Base-by-base conservation (phyloP, 2,888 invertebrate species). In the Oegoconia quadripuncta region DNA sequence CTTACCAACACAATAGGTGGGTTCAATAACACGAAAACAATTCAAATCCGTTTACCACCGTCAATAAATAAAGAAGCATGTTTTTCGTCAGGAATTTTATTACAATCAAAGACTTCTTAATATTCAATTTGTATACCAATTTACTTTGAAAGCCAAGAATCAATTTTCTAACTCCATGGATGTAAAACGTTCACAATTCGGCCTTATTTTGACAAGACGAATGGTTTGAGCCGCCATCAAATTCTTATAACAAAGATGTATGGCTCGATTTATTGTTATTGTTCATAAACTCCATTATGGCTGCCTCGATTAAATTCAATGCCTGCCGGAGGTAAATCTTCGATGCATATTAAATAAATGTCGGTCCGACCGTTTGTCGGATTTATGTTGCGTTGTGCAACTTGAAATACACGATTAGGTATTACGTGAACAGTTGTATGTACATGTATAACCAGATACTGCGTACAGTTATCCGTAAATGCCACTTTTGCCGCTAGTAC, bases 271-370 rank as follows among this genome's bases (percentile, higher is more conserved):
- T 65, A 69, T 50, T 70, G 71, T 72, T 63, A 62, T 69, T 68
- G 59, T 56, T 48, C 72, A 70, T 73, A 72, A 72, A 74, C 59
- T 64, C 74, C 66, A 76, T 75, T 80, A 77, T 66, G 59, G 64
- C 39, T 57, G 60, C 61, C 64, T 63, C 79, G 69, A 82, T 84
- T 84, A 78, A 81, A 83, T 83, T 81, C 80, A 82, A 79, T 78
- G 75, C 74, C 64, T 66, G 63, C 59, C 64, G 66, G 65, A 74
- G 72, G 77, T 86, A 82, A 84, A 84, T 83, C 82, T 81, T 78
- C 72, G 64, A 74, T 72, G 74, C 76, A 74, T 83, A 81, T 84
- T 82, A 82, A 84, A 82, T 80, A 74, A 80, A 77, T 64, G 80
- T 76, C 74, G 54, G 73, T 52, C 53, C 59, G 66, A 59, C 66